These are phyloP conservation scores for Sphaeramia orbicularis DNA, from an alignment of 2,797 vertebrate species.

Conservation along the genomic window DNA sequence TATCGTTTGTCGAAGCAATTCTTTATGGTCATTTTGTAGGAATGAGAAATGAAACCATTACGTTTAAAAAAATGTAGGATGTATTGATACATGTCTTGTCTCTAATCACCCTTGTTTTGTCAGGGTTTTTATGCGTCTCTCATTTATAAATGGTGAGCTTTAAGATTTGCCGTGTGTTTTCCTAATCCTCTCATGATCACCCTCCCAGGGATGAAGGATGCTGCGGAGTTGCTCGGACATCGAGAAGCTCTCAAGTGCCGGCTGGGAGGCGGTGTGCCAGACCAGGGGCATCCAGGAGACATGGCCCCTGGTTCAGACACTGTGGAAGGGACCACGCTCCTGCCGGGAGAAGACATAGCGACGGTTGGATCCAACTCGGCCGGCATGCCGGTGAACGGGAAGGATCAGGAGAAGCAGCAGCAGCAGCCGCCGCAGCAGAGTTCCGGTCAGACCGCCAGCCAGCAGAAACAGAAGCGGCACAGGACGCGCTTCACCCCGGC, in stretches of 20 bases:
- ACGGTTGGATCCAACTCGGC: constrained; percentile 92
- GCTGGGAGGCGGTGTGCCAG: constrained; percentile 90
- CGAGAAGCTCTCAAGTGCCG: constrained; percentile 96
- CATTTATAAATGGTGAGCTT: constrained; percentile 23
- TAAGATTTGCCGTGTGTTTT: constrained; percentile 13
- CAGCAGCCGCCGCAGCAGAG: constrained; percentile 85
- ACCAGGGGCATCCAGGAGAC: constrained; percentile 94
- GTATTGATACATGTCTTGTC: constrained; percentile 19
- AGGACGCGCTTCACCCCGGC: constrained; percentile 98
- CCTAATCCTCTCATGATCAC: constrained; percentile 35
- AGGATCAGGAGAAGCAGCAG: constrained; percentile 95
- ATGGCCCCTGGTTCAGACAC: constrained; percentile 92
- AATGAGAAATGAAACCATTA: constrained; percentile 15
- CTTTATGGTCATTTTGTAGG: constrained; percentile 39
- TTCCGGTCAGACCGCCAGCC: constrained; percentile 88
- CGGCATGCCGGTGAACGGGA: constrained; percentile 91
- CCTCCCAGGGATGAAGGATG: constrained; percentile 96
- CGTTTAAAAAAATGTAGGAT: constrained; percentile 6
- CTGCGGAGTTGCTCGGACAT: constrained; percentile 95
- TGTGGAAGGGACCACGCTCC: constrained; percentile 93
- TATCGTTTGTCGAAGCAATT: constrained; percentile 37
- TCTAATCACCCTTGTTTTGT: constrained; percentile 4
- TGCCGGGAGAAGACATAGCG: constrained; percentile 95
- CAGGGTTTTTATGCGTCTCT: constrained; percentile 19
- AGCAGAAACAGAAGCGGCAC: constrained; percentile 98